Base-by-base conservation (phyloP, 2,797 vertebrate genomes). In the Hephaestus fuliginosus region DNA sequence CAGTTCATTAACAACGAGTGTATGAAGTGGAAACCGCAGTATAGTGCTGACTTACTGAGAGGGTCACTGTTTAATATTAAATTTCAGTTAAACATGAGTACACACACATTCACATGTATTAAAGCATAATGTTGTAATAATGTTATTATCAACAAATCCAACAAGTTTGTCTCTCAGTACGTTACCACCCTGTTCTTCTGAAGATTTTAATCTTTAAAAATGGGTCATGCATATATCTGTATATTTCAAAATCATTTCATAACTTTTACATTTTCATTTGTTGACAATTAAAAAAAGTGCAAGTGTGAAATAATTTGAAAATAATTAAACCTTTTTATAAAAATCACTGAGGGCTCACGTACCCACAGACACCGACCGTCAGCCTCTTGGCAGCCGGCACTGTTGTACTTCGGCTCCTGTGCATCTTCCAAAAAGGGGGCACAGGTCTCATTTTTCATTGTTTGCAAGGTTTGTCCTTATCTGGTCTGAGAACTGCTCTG, bases 321-420 rank as follows among this genome's bases (percentile, higher is more conserved):
- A 39, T 43, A 25, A 25, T 25, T 25, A 25, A 25, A 25, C 25
- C 25, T 25, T 25, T 25, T 25, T 25, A 25, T 25, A 25, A 25
- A 25, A 25, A 25, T 25, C 25, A 25, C 25, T 25, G 25, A 25
- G 18, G 63, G 18, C 57, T 57, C 58, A 63, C 61, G 69, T 18
- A 39, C 41, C 14, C 43, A 25, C 28, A 22, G 7, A 46, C 49
- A 53, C 39, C 18, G 18, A 20, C 12, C 52, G 51, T 46, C 49
- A 28, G 25, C 62, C 22, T 48, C 48, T 62, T 66, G 48, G 58
- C 66, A 83, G 48, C 58, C 41, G 28, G 28, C 20, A 9, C 46
- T 7, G 13, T 28, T 48, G 25, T 18, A 30, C n/a, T 14, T n/a
- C 15, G 1, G 14, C 63, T 60, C 33, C 36, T 25, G 25, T 33